These are phyloP conservation scores for Pachyseris speciosa DNA, from an alignment of 64 coral and sea anemone genomes.

Conservation along the genomic window DNA sequence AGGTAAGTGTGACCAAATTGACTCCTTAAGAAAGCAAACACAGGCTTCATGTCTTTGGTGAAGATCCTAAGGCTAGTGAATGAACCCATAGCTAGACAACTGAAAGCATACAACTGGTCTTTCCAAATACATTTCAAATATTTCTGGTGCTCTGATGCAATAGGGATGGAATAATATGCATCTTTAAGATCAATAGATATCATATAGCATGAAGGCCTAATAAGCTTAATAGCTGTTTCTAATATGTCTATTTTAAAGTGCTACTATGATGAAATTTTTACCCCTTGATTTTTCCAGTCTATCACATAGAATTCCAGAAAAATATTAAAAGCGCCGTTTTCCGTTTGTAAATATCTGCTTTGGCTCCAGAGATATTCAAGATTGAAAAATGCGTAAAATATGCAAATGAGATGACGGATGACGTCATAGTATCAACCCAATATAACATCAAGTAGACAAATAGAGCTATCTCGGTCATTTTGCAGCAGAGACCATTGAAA, in stretches of 20 bases:
- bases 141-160: constrained; percentile 54
- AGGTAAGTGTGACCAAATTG: constrained; percentile 56
- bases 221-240: constrained; percentile 74
- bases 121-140: constrained; percentile 75
- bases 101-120: constrained; percentile 65
- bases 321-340: too few relatives aligned
- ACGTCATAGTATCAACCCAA: too few relatives aligned
- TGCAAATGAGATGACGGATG: too few relatives aligned
- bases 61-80: constrained; percentile 74
- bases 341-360: too few relatives aligned
- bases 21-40: constrained; percentile 38
- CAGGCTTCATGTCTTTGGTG: constrained; percentile 72
- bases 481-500: too few relatives aligned
- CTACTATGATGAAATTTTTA: too few relatives aligned
- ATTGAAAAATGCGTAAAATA: too few relatives aligned
- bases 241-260: constrained; percentile 87
- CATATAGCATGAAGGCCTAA: constrained; percentile 70
- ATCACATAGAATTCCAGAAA: too few relatives aligned
- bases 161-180: constrained; percentile 72
- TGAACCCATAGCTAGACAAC: constrained; percentile 64
- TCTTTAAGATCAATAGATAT: constrained; percentile 69
- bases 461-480: too few relatives aligned
- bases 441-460: too few relatives aligned
- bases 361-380: too few relatives aligned
- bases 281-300: too few relatives aligned